Base-by-base conservation (phyloP, 2,888 invertebrate species). In the Scaptomyza tumidula region DNA sequence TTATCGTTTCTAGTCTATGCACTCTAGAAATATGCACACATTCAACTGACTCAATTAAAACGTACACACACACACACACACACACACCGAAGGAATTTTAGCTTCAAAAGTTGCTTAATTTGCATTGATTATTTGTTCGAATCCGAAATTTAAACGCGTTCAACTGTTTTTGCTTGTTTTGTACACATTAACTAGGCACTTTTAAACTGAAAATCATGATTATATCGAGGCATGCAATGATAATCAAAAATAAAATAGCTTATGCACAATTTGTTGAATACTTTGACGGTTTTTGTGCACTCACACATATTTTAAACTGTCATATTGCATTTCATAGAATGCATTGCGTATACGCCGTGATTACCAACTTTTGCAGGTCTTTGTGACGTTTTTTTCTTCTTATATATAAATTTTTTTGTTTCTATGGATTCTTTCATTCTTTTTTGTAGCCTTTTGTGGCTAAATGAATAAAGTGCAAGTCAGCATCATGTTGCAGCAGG, bases 281-380 rank as follows among this genome's bases (percentile, higher is more conserved):
- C 7, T 29, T 29, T 29, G 6, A 7, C 29, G 29, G 24, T 24
- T 24, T 24, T 29, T 29, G 6, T 24, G 24, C 24, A 24, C 24
- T 24, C 24, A 24, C 27, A 35, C 61, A 33, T 31, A 24, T 24
- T 10, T 31, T 31, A 14, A 61, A 61, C 45, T 39, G 45, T 39
- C 37, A 31, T 46, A 62, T 41, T 41, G 16, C 19, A 41, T 62
- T 48, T 48, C 41, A 62, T n/a, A 11, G 29, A n/a, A n/a, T 46
- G 44, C 68, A 58, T 75, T 76, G 78, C 77, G 84, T 76, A 83
- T 80, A 76, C 78, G 71, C 67, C 49, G 29, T 50, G 59, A 64
- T 31, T 45, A 35, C 49, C 70, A 55, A 37, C 50, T 57, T 68
- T 53, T 35, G 41, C 37, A 9, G 24, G 31, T n/a, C 49, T 16